These are phyloP conservation scores for Dascillus cervinus DNA, from an alignment of 2,888 invertebrate genomes.

Conservation along the genomic window DNA sequence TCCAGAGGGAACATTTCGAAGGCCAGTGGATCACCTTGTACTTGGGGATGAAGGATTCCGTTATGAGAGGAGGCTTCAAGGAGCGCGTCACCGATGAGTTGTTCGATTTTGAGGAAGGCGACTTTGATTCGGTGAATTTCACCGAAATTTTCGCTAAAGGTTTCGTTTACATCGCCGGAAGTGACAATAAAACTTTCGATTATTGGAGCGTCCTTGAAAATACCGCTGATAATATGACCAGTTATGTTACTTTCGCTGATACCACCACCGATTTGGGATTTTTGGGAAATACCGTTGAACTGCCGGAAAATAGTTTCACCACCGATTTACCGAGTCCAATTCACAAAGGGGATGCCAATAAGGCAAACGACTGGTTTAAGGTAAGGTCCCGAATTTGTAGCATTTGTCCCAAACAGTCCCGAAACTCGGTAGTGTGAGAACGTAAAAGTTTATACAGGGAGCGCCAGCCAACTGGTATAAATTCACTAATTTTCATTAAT, in stretches of 20 bases:
- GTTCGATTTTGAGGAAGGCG: conserved; percentile 42
- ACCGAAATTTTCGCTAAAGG: conserved; percentile 45
- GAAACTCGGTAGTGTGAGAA: too few species aligned
- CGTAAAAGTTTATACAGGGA: too few species aligned
- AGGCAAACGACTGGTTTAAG: conserved; percentile 33
- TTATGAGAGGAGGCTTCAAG: conserved; percentile 41
- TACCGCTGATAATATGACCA: conserved; percentile 32
- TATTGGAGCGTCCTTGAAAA: conserved; percentile 31
- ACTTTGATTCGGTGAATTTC: conserved; percentile 47
- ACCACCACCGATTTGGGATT: conserved; percentile 32
- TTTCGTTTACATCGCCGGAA: conserved; percentile 46
- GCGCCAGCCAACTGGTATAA: too few species aligned
- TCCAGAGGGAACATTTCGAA: conserved; percentile 52
- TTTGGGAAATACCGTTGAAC: conserved; percentile 35
- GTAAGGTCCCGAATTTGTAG: conserved; percentile 16
- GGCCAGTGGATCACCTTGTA: conserved; percentile 61
- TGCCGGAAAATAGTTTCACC: conserved; percentile 21
- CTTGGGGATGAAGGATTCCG: conserved; percentile 44
- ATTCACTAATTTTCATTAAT: too few species aligned
- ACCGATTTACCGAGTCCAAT: conserved; percentile 26
- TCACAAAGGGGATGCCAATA: conserved; percentile 34
- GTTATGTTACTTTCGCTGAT: conserved; percentile 28
- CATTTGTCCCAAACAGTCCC: neutral
- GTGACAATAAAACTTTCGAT: conserved; percentile 36
- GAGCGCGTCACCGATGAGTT: conserved; percentile 48